These are phyloP conservation scores for Lampris incognitus DNA, from an alignment of 2,113 vertebrate species.

Conservation along the genomic window DNA sequence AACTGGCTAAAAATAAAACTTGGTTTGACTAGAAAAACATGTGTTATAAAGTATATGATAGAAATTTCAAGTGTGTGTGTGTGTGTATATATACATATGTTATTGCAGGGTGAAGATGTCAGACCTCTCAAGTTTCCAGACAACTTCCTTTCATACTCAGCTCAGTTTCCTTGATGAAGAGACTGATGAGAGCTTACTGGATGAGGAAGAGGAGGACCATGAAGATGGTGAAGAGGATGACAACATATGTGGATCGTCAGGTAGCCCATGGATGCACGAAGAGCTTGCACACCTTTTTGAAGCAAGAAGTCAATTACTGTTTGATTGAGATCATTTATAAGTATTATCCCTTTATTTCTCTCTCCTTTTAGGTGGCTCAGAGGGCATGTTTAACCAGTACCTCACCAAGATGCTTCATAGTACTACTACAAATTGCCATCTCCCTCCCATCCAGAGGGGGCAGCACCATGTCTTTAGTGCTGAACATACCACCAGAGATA, in stretches of 20 bases:
- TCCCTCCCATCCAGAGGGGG: constrained; percentile 87
- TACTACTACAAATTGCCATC: constrained; percentile 84
- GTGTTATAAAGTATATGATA: background rate
- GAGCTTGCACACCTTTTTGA: background rate
- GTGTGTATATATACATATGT: constrained; percentile 14
- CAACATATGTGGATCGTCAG: constrained; percentile 73
- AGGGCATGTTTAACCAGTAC: constrained; percentile 92
- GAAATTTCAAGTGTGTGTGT: background rate
- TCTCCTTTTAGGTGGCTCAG: constrained; percentile 73
- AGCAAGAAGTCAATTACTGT: background rate
- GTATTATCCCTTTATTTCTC: no score
- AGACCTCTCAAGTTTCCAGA: constrained; percentile 91
- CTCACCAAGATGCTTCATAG: constrained; percentile 91
- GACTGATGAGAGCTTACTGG: constrained; percentile 86
- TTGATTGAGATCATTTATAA: no score
- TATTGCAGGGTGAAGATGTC: constrained; percentile 90
- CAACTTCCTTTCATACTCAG: constrained; percentile 93
- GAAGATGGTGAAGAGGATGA: constrained; percentile 85
- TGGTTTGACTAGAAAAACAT: no score
- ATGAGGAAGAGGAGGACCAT: constrained; percentile 75
- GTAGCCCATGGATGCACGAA: constrained; percentile 62
- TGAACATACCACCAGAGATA: constrained; percentile 92
- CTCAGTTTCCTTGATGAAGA: constrained; percentile 95
- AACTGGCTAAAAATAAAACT: no score
- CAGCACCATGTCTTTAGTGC: constrained; percentile 90